Conservation (phyloP, 2,113 vertebrate species). For the Lates calcarifer region DNA sequence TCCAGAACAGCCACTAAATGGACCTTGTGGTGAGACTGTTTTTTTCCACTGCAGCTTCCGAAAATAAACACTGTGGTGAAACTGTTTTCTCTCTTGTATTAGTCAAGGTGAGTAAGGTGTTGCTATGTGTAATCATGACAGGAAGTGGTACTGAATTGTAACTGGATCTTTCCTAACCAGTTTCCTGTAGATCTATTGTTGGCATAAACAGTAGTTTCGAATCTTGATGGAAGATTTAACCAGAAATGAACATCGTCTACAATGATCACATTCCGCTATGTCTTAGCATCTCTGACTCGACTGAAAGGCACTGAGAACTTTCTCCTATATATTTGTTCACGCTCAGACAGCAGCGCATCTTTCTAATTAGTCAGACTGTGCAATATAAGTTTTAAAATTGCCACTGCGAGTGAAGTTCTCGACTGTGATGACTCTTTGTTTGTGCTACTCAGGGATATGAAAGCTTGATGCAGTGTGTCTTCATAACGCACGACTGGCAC, state of each 20-base stretch:
- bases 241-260: not conserved
- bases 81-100: too few species aligned
- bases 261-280: slow-evolving; percentile 6
- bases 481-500: slow-evolving; percentile 78
- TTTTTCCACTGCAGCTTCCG: not conserved
- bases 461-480: slow-evolving; percentile 62
- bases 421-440: slow-evolving; percentile 50
- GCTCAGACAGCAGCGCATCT: slow-evolving; percentile 22
- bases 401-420: slow-evolving; percentile 31
- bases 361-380: slow-evolving; percentile 53
- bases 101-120: not conserved
- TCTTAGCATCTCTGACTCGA: slow-evolving; percentile 21
- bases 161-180: not conserved
- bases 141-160: not conserved
- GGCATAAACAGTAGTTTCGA: not conserved
- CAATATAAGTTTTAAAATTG: slow-evolving; percentile 51
- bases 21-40: not conserved
- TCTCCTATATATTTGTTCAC: slow-evolving; percentile 15
- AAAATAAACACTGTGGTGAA: too few species aligned
- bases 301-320: slow-evolving; percentile 12
- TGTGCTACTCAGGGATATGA: slow-evolving; percentile 43
- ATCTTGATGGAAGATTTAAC: not conserved
- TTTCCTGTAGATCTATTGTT: not conserved
- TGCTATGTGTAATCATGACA: not conserved
- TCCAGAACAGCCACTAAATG: too few species aligned